Conservation (phyloP, 2,888 invertebrate genomes). For the Epiblema foenella region DNA sequence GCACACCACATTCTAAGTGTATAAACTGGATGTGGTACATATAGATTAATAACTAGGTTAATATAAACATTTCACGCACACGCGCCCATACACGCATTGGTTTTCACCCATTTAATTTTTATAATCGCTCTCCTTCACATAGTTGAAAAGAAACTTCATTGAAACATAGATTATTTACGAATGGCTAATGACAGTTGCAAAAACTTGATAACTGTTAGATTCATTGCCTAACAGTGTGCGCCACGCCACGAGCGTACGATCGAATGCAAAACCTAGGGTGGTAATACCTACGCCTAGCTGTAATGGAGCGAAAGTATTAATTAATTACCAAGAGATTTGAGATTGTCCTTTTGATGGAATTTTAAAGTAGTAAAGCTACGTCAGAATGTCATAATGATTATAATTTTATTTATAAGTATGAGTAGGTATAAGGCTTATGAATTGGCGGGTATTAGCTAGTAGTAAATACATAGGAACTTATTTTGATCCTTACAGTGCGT, state of each 20-base stretch:
- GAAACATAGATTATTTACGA: constrained; percentile 19
- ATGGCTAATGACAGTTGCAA: constrained; percentile 13
- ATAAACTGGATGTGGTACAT: background rate
- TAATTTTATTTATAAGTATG: too few species aligned
- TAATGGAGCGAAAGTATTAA: too few species aligned
- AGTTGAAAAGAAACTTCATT: constrained; percentile 24
- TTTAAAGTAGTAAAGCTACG: too few species aligned
- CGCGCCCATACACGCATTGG: background rate
- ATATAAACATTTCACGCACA: background rate
- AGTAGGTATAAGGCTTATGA: too few species aligned
- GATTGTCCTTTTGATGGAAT: too few species aligned
- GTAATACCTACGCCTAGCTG: background rate
- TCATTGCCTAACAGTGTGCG: constrained; percentile 12
- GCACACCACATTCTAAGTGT: background rate
- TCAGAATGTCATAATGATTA: too few species aligned
- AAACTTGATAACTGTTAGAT: constrained; percentile 9
- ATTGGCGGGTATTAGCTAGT: too few species aligned
- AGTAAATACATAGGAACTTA: too few species aligned
- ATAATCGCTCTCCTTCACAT: constrained; percentile 14
- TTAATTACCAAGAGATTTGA: too few species aligned
- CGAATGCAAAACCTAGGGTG: background rate
- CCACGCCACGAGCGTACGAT: background rate
- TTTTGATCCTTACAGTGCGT: too few species aligned
- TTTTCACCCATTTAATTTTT: constrained; percentile 5
- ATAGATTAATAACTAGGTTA: background rate